Conservation (phyloP, 2,888 invertebrate species). For the Lymantria dispar region DNA sequence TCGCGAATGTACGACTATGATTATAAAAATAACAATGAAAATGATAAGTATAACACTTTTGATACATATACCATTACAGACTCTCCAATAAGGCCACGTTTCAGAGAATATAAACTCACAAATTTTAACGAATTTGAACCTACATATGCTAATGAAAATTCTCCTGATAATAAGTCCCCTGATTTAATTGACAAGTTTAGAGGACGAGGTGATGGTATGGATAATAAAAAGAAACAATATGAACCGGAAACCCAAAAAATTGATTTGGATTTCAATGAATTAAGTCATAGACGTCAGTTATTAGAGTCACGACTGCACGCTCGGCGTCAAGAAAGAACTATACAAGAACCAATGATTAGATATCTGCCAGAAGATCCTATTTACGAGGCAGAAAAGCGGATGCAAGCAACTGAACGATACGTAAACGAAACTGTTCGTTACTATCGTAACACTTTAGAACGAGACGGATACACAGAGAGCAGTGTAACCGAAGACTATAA, state of each 20-base stretch:
- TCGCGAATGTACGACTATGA: constrained; percentile 67
- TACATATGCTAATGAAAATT: constrained; percentile 72
- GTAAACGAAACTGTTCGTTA: constrained; percentile 82
- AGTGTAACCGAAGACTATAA: constrained; percentile 75
- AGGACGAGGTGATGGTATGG: constrained; percentile 86
- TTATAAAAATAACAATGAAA: constrained; percentile 70
- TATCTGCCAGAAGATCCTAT: constrained; percentile 76
- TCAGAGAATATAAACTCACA: constrained; percentile 81
- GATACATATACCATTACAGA: constrained; percentile 76
- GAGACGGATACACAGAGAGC: constrained; percentile 80
- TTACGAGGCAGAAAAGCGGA: constrained; percentile 70
- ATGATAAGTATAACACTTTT: constrained; percentile 65
- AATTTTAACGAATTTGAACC: constrained; percentile 77
- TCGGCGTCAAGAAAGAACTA: constrained; percentile 66
- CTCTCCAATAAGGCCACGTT: constrained; percentile 85
- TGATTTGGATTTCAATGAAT: constrained; percentile 79
- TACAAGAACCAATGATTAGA: constrained; percentile 68
- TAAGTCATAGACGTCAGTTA: constrained; percentile 88
- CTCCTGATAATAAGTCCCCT: constrained; percentile 48
- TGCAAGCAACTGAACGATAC: constrained; percentile 79
- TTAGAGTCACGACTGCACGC: constrained; percentile 89
- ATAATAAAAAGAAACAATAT: constrained; percentile 80
- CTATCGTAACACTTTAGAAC: constrained; percentile 79
- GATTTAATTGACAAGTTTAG: constrained; percentile 72
- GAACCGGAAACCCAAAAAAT: constrained; percentile 60